phyloP scores from a whole-genome alignment of 2,113 vertebrate genomes.

The Lophotis ruficrista region DNA sequence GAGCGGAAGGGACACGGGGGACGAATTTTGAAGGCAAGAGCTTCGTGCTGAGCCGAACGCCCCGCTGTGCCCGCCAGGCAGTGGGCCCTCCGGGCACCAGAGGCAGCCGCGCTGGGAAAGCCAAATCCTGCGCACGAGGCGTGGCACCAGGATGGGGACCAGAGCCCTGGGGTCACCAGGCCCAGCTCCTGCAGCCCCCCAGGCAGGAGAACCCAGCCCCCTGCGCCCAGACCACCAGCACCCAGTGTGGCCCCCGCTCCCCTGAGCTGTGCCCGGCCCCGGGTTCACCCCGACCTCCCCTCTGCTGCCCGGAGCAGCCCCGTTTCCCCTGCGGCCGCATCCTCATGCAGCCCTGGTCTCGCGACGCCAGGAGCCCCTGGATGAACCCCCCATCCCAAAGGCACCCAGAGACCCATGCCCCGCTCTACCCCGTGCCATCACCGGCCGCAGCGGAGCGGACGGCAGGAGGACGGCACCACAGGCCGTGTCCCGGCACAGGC shows the following conservation, averaged over 20 bases:
- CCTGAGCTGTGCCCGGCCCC: rapidly evolving
- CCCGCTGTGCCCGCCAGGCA: no score
- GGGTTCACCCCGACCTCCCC: rapidly evolving
- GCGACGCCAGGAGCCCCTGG: background rate
- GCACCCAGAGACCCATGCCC: background rate
- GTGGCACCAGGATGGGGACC: background rate
- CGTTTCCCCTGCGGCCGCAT: rapidly evolving
- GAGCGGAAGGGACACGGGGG: rapidly evolving
- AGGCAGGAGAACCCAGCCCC: background rate
- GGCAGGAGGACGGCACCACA: rapidly evolving
- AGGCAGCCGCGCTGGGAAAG: background rate
- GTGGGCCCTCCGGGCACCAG: background rate
- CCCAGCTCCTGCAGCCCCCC: background rate
- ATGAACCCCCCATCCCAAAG: background rate
- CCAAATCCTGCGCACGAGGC: rapidly evolving
- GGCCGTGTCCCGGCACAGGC: rapidly evolving
- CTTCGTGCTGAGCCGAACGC: background rate
- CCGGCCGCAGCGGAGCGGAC: rapidly evolving
- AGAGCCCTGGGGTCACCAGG: rapidly evolving
- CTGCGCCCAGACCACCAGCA: background rate
- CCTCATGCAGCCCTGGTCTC: background rate
- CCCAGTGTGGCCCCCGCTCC: background rate
- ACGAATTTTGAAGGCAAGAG: background rate
- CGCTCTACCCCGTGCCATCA: background rate
- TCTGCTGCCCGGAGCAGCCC: background rate